Conservation (phyloP, 2,113 vertebrate genomes). For the Prunella himalayana region DNA sequence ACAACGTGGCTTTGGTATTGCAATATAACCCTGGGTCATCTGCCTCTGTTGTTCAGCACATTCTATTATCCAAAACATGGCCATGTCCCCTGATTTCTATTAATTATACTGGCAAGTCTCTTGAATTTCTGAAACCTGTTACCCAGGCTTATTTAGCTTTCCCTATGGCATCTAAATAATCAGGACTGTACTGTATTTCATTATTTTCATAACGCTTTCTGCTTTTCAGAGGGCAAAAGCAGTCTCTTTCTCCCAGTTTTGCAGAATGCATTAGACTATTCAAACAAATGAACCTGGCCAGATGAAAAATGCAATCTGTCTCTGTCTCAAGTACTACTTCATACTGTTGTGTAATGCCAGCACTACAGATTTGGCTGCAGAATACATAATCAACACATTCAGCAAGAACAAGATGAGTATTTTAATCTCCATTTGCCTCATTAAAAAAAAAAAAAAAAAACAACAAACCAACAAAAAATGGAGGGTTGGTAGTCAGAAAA, state of each 20-base stretch:
- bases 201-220: conserved; percentile 15
- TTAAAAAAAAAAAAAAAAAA: not conserved
- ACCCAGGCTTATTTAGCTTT: conserved; percentile 2
- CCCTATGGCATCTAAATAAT: not conserved
- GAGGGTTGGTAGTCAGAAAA: not conserved
- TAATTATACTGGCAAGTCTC: not conserved
- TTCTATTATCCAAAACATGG: not conserved
- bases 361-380: not conserved
- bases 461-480: not conserved
- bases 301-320: not conserved
- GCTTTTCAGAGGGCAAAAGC: conserved; percentile 1
- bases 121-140: not conserved
- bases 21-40: not conserved
- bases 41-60: not conserved
- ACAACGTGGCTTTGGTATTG: not conserved
- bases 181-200: not conserved
- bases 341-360: not conserved
- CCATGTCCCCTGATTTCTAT: not conserved
- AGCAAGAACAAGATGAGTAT: not conserved
- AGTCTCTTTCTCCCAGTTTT: not conserved
- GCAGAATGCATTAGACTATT: not conserved
- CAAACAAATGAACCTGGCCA: not conserved
- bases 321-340: not conserved
- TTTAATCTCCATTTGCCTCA: not conserved
- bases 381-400: not conserved